Percentiles rank a stretch among this genome's conserved stretches.
Conservation (phyloP, 2,113 vertebrate genomes). For the Dascyllus trimaculatus region DNA sequence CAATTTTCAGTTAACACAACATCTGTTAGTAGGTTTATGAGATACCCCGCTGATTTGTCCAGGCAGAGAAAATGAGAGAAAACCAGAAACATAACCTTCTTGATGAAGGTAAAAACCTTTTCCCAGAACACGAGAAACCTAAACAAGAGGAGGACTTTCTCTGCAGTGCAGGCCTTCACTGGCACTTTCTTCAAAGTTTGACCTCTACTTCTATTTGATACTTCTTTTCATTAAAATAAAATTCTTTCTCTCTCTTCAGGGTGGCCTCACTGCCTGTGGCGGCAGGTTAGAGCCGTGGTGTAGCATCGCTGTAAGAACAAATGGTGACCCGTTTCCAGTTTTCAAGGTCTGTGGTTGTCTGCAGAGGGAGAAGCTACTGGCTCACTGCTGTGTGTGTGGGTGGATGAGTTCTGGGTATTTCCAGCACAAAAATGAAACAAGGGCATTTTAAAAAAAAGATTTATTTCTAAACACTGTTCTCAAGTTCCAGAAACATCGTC, state of each 20-base stretch:
- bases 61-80: conserved; percentile 1
- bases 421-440: conserved; percentile 33
- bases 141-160: conserved; percentile 35
- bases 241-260: neutral
- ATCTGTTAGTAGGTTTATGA: conserved; percentile 16
- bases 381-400: conserved; percentile 15
- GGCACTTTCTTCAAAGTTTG: conserved; percentile 12
- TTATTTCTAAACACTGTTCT: conserved; percentile 17
- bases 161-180: conserved; percentile 2
- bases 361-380: conserved; percentile 3
- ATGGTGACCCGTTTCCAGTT: conserved; percentile 31
- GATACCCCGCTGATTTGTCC: conserved; percentile 6
- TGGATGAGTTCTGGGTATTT: conserved; percentile 32
- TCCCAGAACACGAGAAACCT: conserved; percentile 47
- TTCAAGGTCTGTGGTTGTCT: conserved; percentile 43
- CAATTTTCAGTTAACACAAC: conserved; percentile 16
- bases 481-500: neutral
- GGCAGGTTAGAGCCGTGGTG: conserved; percentile 29
- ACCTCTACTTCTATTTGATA: neutral
- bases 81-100: conserved; percentile 39
- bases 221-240: conserved; percentile 25
- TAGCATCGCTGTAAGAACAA: conserved; percentile 39
- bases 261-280: conserved; percentile 17
- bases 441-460: conserved; percentile 6
- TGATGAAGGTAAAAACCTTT: conserved; percentile 23